Evolutionary conservation across 2,888 invertebrate genomes (phyloP).

Genomic region (Phlogophora meticulosa): DNA sequence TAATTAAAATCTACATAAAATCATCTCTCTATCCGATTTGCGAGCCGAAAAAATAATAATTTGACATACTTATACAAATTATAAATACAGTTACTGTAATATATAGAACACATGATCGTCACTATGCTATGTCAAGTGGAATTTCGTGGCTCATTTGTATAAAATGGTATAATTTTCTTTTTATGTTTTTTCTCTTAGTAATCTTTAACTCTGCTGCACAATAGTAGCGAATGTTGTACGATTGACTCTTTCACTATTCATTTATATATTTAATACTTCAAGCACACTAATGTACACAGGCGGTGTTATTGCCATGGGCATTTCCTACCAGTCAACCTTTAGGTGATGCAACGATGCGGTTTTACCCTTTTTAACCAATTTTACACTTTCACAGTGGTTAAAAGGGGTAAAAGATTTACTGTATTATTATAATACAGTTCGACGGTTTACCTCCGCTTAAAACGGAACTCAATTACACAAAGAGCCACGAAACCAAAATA

Average conservation of each 20-base stretch:
- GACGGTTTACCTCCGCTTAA: background rate
- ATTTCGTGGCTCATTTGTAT: constrained; percentile 36
- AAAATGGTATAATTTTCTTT: constrained; percentile 7
- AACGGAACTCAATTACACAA: constrained; percentile 22
- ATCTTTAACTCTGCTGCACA: background rate
- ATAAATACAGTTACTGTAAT: constrained; percentile 60
- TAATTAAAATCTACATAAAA: constrained; percentile 28
- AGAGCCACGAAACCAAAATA: constrained; percentile 51
- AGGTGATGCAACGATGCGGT: too few relatives aligned
- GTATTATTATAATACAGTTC: background rate
- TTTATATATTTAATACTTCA: too few relatives aligned
- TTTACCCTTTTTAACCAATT: too few relatives aligned
- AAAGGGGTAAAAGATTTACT: background rate
- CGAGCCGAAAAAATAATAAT: constrained; percentile 53
- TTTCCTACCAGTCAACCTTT: too few relatives aligned
- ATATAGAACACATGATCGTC: constrained; percentile 59
- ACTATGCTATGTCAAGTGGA: constrained; percentile 49
- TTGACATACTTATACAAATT: constrained; percentile 45
- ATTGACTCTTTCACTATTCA: background rate
- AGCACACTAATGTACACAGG: too few relatives aligned
- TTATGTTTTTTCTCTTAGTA: background rate
- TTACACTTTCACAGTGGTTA: too few relatives aligned
- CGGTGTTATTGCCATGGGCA: too few relatives aligned
- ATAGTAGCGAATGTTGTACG: background rate
- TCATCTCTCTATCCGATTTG: constrained; percentile 26